These are phyloP conservation scores for Netelia melanura DNA, from an alignment of 2,888 invertebrate genomes.

Conservation along the genomic window DNA sequence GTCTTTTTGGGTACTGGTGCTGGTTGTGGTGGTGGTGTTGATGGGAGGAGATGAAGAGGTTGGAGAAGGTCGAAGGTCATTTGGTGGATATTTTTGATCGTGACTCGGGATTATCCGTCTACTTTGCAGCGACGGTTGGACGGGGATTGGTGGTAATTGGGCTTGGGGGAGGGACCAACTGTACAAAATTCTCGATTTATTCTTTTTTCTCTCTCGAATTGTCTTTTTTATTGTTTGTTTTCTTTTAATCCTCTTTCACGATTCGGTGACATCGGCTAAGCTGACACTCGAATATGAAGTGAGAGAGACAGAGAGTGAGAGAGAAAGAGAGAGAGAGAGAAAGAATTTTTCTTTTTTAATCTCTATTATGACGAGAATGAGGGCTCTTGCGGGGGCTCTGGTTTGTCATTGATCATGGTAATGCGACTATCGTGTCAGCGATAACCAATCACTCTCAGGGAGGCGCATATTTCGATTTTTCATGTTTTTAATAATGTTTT, in stretches of 20 bases:
- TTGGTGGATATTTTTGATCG: slow-evolving; percentile 51
- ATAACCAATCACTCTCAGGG: slow-evolving; percentile 66
- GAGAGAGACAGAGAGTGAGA: slow-evolving; percentile 46
- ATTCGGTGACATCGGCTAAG: slow-evolving; percentile 62
- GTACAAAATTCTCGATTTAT: slow-evolving; percentile 61
- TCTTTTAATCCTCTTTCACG: slow-evolving; percentile 37
- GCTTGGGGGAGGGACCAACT: slow-evolving; percentile 55
- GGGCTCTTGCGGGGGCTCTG: slow-evolving; percentile 82
- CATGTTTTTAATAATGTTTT: slow-evolving; percentile 47
- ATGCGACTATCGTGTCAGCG: slow-evolving; percentile 70
- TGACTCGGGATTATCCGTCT: slow-evolving; percentile 55
- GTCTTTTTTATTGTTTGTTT: slow-evolving; percentile 34
- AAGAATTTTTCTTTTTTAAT: slow-evolving; percentile 56
- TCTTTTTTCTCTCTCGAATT: slow-evolving; percentile 36
- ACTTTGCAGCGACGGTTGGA: slow-evolving; percentile 50
- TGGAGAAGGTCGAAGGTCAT: slow-evolving; percentile 30
- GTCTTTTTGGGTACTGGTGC: slow-evolving; percentile 55
- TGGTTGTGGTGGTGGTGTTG: slow-evolving; percentile 36
- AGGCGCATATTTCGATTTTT: slow-evolving; percentile 53
- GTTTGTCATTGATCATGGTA: slow-evolving; percentile 84
- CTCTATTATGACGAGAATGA: slow-evolving; percentile 68
- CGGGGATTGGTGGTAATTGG: slow-evolving; percentile 46
- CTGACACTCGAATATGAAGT: slow-evolving; percentile 61
- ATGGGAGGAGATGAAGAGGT: slow-evolving; percentile 13
- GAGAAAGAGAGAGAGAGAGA: slow-evolving; percentile 46